A percentile compares a stretch with the other conserved stretches of the same genome.
These are phyloP conservation scores for Upupa epops DNA, from an alignment of 2,113 vertebrate genomes.

Conservation along the genomic window DNA sequence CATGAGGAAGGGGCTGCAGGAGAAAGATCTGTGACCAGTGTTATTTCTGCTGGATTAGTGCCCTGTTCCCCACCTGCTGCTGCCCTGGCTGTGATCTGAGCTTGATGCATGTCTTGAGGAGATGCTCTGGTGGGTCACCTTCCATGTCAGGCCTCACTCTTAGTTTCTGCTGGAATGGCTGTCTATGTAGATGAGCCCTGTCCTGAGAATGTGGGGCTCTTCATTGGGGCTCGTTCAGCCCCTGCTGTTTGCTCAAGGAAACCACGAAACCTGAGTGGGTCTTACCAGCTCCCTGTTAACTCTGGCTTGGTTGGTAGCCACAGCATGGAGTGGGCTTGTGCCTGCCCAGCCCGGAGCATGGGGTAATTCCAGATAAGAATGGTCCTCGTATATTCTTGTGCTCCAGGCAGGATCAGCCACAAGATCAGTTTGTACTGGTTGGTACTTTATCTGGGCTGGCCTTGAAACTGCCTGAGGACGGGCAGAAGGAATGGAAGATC, in stretches of 20 bases:
- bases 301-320: neutral
- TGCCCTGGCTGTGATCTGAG: neutral
- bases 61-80: neutral
- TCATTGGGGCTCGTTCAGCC: neutral
- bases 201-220: neutral
- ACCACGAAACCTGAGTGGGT: neutral
- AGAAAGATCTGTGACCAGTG: neutral
- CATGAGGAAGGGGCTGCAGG: conserved; percentile 6
- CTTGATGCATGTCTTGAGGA: neutral
- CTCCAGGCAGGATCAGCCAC: neutral
- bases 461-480: neutral
- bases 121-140: neutral
- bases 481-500: neutral
- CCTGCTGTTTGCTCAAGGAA: neutral
- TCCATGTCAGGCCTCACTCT: neutral
- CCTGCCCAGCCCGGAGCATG: neutral
- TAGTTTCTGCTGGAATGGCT: neutral
- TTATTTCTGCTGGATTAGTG: neutral
- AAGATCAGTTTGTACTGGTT: neutral
- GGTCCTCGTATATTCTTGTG: rapidly evolving
- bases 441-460: neutral
- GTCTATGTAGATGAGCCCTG: neutral
- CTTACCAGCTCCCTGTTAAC: neutral
- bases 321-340: neutral
- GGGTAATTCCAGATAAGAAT: neutral